These are phyloP conservation scores for Trichomycterus rosablanca DNA, from an alignment of 2,113 vertebrate species.

Conservation along the genomic window DNA sequence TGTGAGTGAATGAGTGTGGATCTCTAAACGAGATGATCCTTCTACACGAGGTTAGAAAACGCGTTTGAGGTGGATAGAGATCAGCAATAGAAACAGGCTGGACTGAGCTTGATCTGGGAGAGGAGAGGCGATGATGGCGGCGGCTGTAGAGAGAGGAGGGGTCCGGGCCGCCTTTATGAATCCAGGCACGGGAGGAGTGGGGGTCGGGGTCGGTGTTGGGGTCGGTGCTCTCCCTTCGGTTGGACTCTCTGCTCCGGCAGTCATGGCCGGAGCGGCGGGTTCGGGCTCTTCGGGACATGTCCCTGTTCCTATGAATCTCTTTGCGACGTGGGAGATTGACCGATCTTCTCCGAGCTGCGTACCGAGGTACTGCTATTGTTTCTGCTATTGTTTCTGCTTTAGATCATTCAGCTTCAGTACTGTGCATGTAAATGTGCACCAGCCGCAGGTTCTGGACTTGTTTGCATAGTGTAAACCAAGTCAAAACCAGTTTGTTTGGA, in stretches of 20 bases:
- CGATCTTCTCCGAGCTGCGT: slow-evolving; percentile 68
- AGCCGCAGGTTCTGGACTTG: background rate
- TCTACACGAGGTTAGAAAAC: background rate
- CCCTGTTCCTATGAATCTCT: slow-evolving; percentile 68
- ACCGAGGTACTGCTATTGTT: slow-evolving; percentile 55
- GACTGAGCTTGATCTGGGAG: slow-evolving; percentile 35
- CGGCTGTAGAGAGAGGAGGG: slow-evolving; percentile 56
- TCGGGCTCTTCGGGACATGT: slow-evolving; percentile 44
- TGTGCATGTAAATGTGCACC: too few relatives aligned
- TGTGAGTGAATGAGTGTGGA: slow-evolving; percentile 1
- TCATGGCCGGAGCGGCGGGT: slow-evolving; percentile 32
- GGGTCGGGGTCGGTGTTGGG: slow-evolving; percentile 35
- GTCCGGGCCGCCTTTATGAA: slow-evolving; percentile 47
- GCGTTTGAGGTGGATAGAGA: slow-evolving; percentile 13
- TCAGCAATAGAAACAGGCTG: slow-evolving; percentile 15
- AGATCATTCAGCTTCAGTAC: background rate
- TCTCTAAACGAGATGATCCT: slow-evolving; percentile 31
- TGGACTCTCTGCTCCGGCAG: slow-evolving; percentile 39
- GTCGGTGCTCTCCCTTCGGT: slow-evolving; percentile 39
- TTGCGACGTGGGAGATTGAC: slow-evolving; percentile 66
- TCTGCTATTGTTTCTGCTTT: slow-evolving; percentile 24
- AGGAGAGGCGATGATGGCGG: slow-evolving; percentile 55
- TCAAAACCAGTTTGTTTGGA: background rate
- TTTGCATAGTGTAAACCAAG: background rate
- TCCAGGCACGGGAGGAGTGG: slow-evolving; percentile 42